Evolutionary conservation across 2,888 invertebrate species (phyloP), one percentile per base, ranked within the genome.

Genomic region (Adineta ricciae): DNA sequence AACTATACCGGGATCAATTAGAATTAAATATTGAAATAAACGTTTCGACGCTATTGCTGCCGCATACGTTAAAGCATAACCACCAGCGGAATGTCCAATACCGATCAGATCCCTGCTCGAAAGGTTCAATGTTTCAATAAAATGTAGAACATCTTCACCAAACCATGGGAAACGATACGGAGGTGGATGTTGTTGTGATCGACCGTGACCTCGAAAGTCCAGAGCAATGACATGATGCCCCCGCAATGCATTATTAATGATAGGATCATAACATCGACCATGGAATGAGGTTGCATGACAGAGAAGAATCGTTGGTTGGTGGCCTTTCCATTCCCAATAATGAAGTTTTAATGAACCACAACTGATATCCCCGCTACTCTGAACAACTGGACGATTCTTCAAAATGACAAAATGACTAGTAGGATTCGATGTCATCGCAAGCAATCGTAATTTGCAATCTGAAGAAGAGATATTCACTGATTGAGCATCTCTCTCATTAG

Each of bases 181-280:
- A 73, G 73, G 73, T 27, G 32, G 19, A 21, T 73, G 73, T 38
- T n/a, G 14, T 19, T 36, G 36, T 73, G 73, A 73, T 73, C 36
- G 38, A 38, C 73, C 73, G 38, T 73, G 73, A 21, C 73, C 73
- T 21, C 73, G 73, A 11, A 32, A 32, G 21, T 73, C 73, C 21
- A 73, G 21, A 24, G 73, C 73, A 73, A 73, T 73, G 4, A 73
- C 38, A 73, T 73, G 73, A 21, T 27, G 27, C 36, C 11, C 38
- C 4, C 19, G 36, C 36, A 32, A 72, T 32, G 32, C 36, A 9
- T 56, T 27, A 38, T 73, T 36, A 19, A 73, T 38, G 21, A 73
- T 73, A 19, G 11, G 73, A 73, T 73, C 73, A 36, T 38, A 73
- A n/a, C 73, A 73, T 38, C 73, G 73, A 24, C 73, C 73, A 73